These are phyloP conservation scores for Ptychochromis oligacanthus DNA, from an alignment of 2,113 vertebrate genomes.

Conservation along the genomic window DNA sequence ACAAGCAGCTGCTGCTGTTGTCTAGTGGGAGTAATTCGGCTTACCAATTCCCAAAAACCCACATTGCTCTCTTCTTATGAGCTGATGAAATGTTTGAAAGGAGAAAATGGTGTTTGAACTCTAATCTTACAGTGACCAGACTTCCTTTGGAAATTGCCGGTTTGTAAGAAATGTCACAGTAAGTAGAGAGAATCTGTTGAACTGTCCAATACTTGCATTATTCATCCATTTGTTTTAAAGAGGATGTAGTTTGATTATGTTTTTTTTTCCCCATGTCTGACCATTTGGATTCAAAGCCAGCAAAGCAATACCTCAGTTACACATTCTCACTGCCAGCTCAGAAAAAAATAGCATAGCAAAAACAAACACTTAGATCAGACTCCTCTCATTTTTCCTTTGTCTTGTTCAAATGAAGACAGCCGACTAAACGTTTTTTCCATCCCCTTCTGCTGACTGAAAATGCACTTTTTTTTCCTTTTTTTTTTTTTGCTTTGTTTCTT, in stretches of 20 bases:
- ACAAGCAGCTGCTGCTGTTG: neutral
- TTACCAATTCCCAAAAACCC: neutral
- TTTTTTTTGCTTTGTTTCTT: neutral
- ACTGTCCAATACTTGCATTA: neutral
- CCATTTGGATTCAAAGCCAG: neutral
- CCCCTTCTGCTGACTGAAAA: neutral
- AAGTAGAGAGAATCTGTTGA: neutral
- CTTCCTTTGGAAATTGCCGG: neutral
- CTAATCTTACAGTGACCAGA: constrained; percentile 1
- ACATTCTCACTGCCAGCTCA: neutral
- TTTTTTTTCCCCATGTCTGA: neutral
- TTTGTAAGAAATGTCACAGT: neutral
- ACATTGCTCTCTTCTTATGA: neutral
- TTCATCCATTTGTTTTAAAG: constrained; percentile 10
- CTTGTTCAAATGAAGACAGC: neutral
- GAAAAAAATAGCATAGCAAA: neutral
- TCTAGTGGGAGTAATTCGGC: neutral
- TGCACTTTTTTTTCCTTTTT: neutral
- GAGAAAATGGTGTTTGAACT: neutral
- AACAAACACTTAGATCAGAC: neutral
- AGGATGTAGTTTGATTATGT: neutral
- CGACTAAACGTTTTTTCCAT: neutral
- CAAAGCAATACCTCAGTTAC: neutral
- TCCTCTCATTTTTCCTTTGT: neutral
- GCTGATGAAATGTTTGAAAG: neutral